Evolutionary conservation across 2,113 vertebrate species (phyloP), one percentile per base, ranked within the genome.

Genomic region (Zosterops pallidus): DNA sequence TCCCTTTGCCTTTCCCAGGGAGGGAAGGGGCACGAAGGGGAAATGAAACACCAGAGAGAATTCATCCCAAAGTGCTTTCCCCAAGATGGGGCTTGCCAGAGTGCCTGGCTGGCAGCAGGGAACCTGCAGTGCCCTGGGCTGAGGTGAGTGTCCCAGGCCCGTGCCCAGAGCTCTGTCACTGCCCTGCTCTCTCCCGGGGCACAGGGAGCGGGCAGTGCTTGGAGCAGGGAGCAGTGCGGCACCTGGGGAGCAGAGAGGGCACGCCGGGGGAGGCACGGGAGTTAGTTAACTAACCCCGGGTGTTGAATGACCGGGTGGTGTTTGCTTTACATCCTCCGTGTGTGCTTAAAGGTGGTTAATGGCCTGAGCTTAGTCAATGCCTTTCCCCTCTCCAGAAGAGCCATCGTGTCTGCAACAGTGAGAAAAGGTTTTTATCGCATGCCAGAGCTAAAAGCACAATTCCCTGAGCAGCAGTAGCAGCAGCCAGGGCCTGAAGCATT

Each of bases 351-450:
- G 56, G 76, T 5, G 1, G 64, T 64, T 88, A 83, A 77, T 77
- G 69, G 80, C 69, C 60, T 95, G 62, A 81, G 60, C 79, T 93
- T 67, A 64, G 75, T 75, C 82, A 93, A 55, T 88, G 64, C 50
- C 64, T 95, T 93, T 90, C 90, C 69, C 79, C 72, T 90, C 85
- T 82, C 28, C 60, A 90, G 76, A 76, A 92, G 49, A 89, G 83
- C 72, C 80, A 50, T 88, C 62, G 12, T 16, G 24, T 64, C 83
- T 84, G 83, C 79, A 62, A 17, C 39, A 31, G 47, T 29, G 47
- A 91, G 68, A 41, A 89, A 88, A 75, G 56, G 26, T 41, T 92
- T 92, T 90, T 78, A 75, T 77, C 7, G 1, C 68, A 29, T 25
- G 9, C 67, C 1, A 19, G 86, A 67, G 60, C 68, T 80, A 79